Evolutionary conservation across 2,113 vertebrate species (phyloP).

Genomic region (Hippocampus mohnikei): DNA sequence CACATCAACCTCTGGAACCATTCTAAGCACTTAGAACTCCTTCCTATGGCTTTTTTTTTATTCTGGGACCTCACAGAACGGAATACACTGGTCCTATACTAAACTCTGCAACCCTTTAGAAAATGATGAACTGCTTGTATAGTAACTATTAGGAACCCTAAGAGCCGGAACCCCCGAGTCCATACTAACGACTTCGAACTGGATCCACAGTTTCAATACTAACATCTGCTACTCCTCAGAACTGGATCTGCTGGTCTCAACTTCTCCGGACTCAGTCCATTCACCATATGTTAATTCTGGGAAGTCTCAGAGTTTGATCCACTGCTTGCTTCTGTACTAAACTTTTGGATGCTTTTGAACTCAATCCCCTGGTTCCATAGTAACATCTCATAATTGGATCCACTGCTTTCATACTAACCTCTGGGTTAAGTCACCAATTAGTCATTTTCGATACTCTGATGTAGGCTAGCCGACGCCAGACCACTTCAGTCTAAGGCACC

Average conservation of each 20-base stretch:
- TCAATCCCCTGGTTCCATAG: not conserved
- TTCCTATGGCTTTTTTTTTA: not conserved
- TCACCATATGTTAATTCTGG: no score
- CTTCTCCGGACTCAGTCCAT: not conserved
- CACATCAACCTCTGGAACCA: not conserved
- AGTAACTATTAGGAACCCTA: not conserved
- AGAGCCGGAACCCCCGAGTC: not conserved
- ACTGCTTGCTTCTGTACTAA: not conserved
- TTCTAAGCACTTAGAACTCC: not conserved
- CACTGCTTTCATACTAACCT: not conserved
- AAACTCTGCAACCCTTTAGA: not conserved
- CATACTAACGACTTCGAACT: not conserved
- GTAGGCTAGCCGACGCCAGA: slow-evolving; percentile 9
- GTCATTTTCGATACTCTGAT: slow-evolving; percentile 21
- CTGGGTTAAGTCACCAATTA: slow-evolving; percentile 4
- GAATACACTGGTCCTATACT: not conserved
- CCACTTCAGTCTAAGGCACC: not conserved
- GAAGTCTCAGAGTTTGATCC: not conserved
- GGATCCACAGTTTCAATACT: not conserved
- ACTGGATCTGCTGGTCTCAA: not conserved
- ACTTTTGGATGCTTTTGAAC: not conserved
- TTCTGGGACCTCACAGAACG: not conserved
- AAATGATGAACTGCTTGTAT: not conserved
- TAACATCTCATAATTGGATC: not conserved
- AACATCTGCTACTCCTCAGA: not conserved